Evolutionary conservation across 2,888 invertebrate genomes (phyloP).

Genomic region (Aradus depressus): DNA sequence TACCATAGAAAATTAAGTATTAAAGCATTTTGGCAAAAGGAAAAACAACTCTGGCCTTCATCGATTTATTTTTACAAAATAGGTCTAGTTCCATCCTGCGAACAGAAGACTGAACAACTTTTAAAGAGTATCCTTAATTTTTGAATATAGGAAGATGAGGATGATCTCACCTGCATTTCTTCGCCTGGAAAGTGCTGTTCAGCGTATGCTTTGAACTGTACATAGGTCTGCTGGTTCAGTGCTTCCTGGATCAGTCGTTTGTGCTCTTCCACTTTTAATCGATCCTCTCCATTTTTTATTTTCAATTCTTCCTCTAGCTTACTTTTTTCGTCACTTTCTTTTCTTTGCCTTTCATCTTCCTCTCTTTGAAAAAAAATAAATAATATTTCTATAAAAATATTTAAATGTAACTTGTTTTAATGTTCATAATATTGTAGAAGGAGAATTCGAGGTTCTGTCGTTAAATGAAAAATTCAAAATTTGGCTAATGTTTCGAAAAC

Average conservation of each 20-base stretch:
- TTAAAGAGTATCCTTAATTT: neutral
- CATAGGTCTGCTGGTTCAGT: constrained; percentile 86
- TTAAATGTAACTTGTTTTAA: constrained; percentile 3
- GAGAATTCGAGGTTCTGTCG: too few species aligned
- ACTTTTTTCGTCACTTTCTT: constrained; percentile 41
- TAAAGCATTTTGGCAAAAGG: too few species aligned
- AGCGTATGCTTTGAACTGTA: constrained; percentile 82
- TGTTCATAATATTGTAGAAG: constrained; percentile 19
- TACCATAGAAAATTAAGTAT: too few species aligned
- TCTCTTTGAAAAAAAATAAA: constrained; percentile 25
- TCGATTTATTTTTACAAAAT: too few species aligned
- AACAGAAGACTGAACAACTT: too few species aligned
- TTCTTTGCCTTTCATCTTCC: constrained; percentile 35
- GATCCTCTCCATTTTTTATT: constrained; percentile 45
- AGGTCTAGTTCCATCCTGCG: too few species aligned
- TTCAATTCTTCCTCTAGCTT: constrained; percentile 45
- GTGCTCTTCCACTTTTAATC: constrained; percentile 46
- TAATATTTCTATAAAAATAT: constrained; percentile 31
- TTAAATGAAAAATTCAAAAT: too few species aligned
- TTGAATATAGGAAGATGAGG: neutral
- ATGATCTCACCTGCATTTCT: constrained; percentile 42
- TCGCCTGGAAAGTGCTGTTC: constrained; percentile 71
- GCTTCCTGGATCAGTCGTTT: constrained; percentile 87
- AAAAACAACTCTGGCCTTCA: too few species aligned
- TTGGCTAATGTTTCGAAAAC: too few species aligned